Conservation (phyloP, 2,113 vertebrate species). For the Columbina picui region DNA sequence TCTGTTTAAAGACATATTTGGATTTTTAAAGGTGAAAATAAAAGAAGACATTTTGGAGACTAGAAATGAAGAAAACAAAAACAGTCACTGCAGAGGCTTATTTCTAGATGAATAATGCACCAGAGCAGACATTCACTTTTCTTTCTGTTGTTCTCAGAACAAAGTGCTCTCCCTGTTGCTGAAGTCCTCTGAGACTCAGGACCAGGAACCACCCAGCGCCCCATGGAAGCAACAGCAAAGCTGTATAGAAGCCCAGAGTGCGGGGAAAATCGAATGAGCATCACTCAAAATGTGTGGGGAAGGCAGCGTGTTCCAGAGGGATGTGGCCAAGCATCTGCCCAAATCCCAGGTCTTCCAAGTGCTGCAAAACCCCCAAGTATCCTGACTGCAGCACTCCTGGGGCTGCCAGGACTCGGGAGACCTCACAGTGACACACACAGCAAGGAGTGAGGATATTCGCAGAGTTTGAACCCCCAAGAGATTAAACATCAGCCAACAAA, state of each 20-base stretch:
- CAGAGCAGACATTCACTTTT: neutral
- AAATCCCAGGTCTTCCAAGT: neutral
- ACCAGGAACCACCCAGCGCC: neutral
- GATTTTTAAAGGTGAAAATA: neutral
- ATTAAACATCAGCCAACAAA: neutral
- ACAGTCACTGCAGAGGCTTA: neutral
- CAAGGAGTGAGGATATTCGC: fast-evolving
- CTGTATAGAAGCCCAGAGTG: neutral
- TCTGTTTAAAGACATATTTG: neutral
- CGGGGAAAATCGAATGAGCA: neutral
- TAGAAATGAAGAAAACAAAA: neutral
- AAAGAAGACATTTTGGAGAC: neutral
- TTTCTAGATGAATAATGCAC: neutral
- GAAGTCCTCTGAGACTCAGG: neutral
- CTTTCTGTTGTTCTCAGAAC: neutral
- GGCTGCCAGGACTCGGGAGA: neutral
- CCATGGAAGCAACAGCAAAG: neutral
- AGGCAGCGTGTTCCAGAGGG: neutral
- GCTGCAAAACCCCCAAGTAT: neutral
- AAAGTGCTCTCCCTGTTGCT: neutral
- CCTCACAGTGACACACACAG: fast-evolving
- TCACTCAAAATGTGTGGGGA: fast-evolving
- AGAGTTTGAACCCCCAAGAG: neutral
- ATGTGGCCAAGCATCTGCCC: fast-evolving
- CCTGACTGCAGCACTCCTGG: neutral